These are phyloP conservation scores for Zaprionus obscuricornis DNA, from an alignment of 2,888 invertebrate genomes.

Conservation along the genomic window DNA sequence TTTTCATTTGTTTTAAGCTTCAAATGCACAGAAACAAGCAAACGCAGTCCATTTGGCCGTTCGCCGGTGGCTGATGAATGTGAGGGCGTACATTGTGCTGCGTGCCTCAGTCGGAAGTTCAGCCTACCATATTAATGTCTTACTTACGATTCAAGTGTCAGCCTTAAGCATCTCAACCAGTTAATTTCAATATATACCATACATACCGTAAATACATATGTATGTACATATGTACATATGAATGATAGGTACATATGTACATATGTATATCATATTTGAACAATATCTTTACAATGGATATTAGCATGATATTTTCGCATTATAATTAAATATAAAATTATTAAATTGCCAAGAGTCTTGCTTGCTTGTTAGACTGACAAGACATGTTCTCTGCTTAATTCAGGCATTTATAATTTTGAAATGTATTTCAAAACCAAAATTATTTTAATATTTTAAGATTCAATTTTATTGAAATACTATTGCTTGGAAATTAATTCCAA, in stretches of 20 bases:
- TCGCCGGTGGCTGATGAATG: constrained; percentile 25
- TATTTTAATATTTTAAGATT: too few species aligned
- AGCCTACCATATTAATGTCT: constrained; percentile 67
- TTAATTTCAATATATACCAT: constrained; percentile 6
- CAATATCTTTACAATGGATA: too few species aligned
- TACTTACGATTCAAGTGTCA: constrained; percentile 47
- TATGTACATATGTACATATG: constrained; percentile 2
- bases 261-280: too few species aligned
- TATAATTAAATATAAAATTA: too few species aligned
- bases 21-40: constrained; percentile 62
- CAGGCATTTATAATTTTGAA: too few species aligned
- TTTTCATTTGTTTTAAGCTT: constrained; percentile 64
- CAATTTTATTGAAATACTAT: too few species aligned
- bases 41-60: constrained; percentile 25
- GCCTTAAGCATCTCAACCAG: constrained; percentile 22
- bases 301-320: too few species aligned
- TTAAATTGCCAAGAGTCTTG: too few species aligned
- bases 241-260: constrained; percentile 3
- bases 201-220: background rate
- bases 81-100: background rate
- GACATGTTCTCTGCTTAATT: too few species aligned
- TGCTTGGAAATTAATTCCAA: too few species aligned
- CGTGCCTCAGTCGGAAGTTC: constrained; percentile 45
- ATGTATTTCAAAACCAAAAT: too few species aligned
- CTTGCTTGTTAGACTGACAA: too few species aligned